Evolutionary conservation across 2,797 vertebrate species (phyloP).

Genomic region (Microctenopoma steveboyesi): DNA sequence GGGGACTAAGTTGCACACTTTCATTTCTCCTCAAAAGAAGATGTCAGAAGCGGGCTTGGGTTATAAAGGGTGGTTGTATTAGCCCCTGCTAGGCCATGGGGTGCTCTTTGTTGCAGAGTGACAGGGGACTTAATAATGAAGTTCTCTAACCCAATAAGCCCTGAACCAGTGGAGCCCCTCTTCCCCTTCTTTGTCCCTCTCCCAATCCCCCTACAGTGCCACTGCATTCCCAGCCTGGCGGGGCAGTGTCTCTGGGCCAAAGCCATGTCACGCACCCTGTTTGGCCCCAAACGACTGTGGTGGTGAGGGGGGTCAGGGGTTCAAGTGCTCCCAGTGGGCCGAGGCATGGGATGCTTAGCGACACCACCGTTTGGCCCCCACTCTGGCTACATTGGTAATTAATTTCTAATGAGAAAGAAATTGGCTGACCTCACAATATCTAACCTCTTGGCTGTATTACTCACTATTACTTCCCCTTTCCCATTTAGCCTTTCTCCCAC

Average conservation of each 20-base stretch:
- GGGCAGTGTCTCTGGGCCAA: slow-evolving; percentile 75
- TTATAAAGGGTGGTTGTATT: slow-evolving; percentile 71
- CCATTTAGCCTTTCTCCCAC: slow-evolving; percentile 35
- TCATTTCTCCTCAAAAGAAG: slow-evolving; percentile 57
- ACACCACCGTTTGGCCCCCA: slow-evolving; percentile 42
- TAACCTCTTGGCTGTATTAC: slow-evolving; percentile 35
- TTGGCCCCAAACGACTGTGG: slow-evolving; percentile 60
- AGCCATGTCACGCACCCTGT: slow-evolving; percentile 72
- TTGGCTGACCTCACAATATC: slow-evolving; percentile 49
- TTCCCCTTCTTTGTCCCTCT: slow-evolving; percentile 66
- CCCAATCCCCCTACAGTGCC: slow-evolving; percentile 66
- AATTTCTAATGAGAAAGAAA: slow-evolving; percentile 70
- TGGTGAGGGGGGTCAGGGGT: slow-evolving; percentile 66
- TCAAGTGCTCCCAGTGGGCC: slow-evolving; percentile 76
- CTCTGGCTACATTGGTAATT: slow-evolving; percentile 59
- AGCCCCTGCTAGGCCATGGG: slow-evolving; percentile 61
- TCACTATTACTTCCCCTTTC: slow-evolving; percentile 26
- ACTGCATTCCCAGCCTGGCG: slow-evolving; percentile 79
- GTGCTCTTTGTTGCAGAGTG: slow-evolving; percentile 72
- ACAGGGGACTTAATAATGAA: slow-evolving; percentile 75
- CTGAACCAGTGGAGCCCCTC: slow-evolving; percentile 69
- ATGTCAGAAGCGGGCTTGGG: slow-evolving; percentile 58
- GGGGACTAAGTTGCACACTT: slow-evolving; percentile 31
- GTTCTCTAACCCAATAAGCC: slow-evolving; percentile 68
- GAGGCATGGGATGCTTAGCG: slow-evolving; percentile 56